These are phyloP conservation scores for Epizoanthus rinbou DNA, from an alignment of 92 coral and sea anemone species.

Conservation along the genomic window DNA sequence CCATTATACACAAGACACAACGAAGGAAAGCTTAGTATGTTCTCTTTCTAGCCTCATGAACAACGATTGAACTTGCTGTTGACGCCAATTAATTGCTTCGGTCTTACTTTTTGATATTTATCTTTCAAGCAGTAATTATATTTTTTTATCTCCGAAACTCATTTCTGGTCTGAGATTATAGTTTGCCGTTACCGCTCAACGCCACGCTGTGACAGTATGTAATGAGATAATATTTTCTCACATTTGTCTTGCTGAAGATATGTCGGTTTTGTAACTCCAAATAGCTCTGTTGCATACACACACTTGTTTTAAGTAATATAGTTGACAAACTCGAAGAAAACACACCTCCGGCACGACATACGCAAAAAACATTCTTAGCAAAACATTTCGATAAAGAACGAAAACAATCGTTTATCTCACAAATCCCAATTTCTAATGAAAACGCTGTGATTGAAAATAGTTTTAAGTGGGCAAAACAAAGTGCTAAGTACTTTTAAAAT, in stretches of 20 bases:
- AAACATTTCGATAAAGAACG: background rate
- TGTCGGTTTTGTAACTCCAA: background rate
- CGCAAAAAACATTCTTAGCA: background rate
- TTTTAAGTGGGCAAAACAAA: background rate
- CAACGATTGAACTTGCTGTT: too few relatives aligned
- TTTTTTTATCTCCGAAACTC: background rate
- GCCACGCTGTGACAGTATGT: constrained; percentile 1
- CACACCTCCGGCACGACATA: background rate
- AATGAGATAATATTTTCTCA: background rate
- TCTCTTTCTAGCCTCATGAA: background rate
- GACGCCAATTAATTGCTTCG: background rate
- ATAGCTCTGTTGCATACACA: background rate
- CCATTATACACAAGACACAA: too few relatives aligned
- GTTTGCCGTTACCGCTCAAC: background rate
- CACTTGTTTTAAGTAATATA: background rate
- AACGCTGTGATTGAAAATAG: constrained; percentile 2
- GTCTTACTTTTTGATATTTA: background rate
- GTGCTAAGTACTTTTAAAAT: background rate
- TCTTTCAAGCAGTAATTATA: constrained; percentile 2
- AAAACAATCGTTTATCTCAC: constrained; percentile 2
- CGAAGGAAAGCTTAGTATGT: background rate
- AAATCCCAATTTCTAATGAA: background rate
- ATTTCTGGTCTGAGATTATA: background rate
- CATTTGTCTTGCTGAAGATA: background rate
- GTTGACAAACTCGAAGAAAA: background rate